These are phyloP conservation scores for Pandemis cinnamomeana DNA, from an alignment of 2,888 invertebrate genomes.

Conservation along the genomic window DNA sequence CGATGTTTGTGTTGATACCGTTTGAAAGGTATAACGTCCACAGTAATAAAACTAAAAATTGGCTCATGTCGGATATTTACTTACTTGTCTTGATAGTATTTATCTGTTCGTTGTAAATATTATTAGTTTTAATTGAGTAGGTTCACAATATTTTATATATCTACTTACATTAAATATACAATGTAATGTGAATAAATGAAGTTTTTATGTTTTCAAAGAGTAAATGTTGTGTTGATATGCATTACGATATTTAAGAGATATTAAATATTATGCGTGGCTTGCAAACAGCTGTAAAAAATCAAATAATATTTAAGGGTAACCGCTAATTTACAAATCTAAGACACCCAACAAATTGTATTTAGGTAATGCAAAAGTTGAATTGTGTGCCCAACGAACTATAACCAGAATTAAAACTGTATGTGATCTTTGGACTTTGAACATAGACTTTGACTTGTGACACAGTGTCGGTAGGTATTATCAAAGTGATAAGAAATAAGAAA, in stretches of 20 bases:
- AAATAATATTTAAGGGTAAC: not conserved
- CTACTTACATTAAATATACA: not conserved
- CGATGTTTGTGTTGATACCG: not conserved
- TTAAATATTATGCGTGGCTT: conserved; percentile 21
- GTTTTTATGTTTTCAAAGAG: conserved; percentile 13
- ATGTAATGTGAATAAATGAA: not conserved
- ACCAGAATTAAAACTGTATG: no score
- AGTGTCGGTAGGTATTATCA: no score
- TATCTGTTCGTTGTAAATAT: conserved; percentile 9
- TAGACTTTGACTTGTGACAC: no score
- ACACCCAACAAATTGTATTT: no score
- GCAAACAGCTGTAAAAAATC: conserved; percentile 9
- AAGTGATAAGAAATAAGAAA: no score
- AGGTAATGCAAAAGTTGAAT: no score
- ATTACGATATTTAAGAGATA: conserved; percentile 23
- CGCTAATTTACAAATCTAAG: not conserved
- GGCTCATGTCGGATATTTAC: not conserved
- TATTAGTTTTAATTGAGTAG: conserved; percentile 2
- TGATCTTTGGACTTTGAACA: no score
- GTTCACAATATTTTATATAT: conserved; percentile 9
- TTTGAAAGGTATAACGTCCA: not conserved
- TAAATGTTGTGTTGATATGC: not conserved
- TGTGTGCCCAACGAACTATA: no score
- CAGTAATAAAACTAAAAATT: not conserved
- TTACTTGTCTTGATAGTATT: not conserved